Percentiles rank a stretch among this genome's conserved stretches.
These are phyloP conservation scores for Crotalus tigris DNA, from an alignment of 2,113 vertebrate genomes.

Conservation along the genomic window DNA sequence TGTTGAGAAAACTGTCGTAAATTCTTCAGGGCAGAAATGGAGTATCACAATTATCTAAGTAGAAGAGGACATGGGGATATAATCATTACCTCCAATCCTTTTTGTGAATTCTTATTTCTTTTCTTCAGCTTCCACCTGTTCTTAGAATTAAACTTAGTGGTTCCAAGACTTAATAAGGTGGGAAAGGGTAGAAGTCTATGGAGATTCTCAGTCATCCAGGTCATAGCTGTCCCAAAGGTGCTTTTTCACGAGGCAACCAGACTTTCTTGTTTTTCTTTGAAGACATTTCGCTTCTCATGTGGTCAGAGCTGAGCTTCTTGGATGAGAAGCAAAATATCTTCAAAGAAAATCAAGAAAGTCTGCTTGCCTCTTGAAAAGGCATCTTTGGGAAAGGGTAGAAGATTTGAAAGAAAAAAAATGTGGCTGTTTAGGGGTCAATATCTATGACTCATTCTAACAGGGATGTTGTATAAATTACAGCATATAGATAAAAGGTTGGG, in stretches of 20 bases:
- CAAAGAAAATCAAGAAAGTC: too few relatives aligned
- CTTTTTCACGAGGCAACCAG: too few relatives aligned
- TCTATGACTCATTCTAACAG: background rate
- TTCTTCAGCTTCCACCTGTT: background rate
- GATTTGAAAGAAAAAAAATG: background rate
- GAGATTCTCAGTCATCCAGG: too few relatives aligned
- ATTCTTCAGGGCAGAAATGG: background rate
- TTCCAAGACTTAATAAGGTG: background rate
- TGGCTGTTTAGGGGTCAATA: background rate
- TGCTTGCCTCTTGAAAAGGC: too few relatives aligned
- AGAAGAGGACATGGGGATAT: background rate
- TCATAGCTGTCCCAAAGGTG: too few relatives aligned
- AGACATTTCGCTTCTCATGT: too few relatives aligned
- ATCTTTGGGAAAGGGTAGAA: background rate
- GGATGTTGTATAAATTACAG: background rate
- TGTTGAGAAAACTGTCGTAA: background rate
- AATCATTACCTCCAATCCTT: background rate
- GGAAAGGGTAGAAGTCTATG: background rate
- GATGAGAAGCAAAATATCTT: too few relatives aligned
- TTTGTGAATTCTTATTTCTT: background rate
- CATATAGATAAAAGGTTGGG: background rate
- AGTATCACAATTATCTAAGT: background rate
- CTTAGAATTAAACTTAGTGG: background rate
- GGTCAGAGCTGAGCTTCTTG: too few relatives aligned
- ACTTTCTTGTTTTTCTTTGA: too few relatives aligned